These are phyloP conservation scores for Sebastiscus albofasciatus DNA, from an alignment of 2,797 vertebrate species.

Conservation along the genomic window DNA sequence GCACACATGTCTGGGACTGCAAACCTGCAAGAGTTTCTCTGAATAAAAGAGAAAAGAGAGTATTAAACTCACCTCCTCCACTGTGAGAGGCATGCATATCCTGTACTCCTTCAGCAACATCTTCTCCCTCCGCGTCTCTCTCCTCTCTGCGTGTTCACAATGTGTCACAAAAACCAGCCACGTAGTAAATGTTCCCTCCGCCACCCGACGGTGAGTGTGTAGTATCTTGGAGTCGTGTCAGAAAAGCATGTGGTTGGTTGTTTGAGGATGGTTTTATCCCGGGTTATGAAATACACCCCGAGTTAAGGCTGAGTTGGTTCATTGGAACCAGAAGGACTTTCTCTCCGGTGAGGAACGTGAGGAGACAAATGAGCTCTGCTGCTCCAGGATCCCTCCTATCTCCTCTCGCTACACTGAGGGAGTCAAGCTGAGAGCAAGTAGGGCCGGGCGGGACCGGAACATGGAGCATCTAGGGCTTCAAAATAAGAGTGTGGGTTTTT, in stretches of 20 bases:
- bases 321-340: constrained; percentile 46
- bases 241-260: constrained; percentile 56
- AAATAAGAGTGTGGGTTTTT: constrained; percentile 41
- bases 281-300: constrained; percentile 22
- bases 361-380: constrained; percentile 36
- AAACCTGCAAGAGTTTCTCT: not conserved
- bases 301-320: constrained; percentile 36
- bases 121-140: constrained; percentile 70
- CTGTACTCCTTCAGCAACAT: constrained; percentile 98
- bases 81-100: constrained; percentile 98
- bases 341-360: not conserved
- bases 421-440: constrained; percentile 21
- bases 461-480: not conserved
- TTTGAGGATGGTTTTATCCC: not conserved
- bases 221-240: constrained; percentile 53
- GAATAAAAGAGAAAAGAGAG: fast-evolving
- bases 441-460: not conserved
- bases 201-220: constrained; percentile 55
- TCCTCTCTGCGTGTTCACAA: constrained; percentile 26
- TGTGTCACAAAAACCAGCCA: constrained; percentile 51
- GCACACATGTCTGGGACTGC: constrained; percentile 25
- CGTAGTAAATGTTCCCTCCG: constrained; percentile 37
- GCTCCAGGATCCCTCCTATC: constrained; percentile 46
- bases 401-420: not conserved
- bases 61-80: constrained; percentile 91